Evolutionary conservation across 1,140 invertebrate genomes (phyloP).

Genomic region (Ips typographus): DNA sequence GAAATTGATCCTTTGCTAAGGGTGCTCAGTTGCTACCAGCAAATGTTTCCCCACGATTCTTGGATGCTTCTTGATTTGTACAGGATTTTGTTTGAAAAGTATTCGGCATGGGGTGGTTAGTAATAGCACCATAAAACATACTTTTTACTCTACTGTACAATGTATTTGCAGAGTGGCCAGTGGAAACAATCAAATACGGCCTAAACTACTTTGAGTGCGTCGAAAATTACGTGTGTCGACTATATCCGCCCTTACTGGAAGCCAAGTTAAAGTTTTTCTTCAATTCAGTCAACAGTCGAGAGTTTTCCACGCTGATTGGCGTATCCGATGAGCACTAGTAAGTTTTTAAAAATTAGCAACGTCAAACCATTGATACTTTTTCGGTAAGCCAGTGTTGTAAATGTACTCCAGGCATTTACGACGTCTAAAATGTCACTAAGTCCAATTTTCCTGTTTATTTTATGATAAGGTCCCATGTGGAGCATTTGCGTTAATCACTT

Average conservation of each 20-base stretch:
- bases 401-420: slow-evolving; percentile 57
- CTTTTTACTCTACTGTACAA: too few species aligned
- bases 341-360: slow-evolving; percentile 52
- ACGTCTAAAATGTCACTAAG: slow-evolving; percentile 26
- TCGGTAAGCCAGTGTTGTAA: slow-evolving; percentile 54
- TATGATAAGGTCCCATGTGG: too few species aligned
- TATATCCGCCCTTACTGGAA: slow-evolving; percentile 13
- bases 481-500: too few species aligned
- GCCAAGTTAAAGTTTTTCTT: not conserved
- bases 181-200: slow-evolving; percentile 22
- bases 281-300: not conserved
- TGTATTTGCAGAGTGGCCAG: slow-evolving; percentile 18
- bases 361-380: slow-evolving; percentile 63
- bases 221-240: slow-evolving; percentile 10
- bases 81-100: slow-evolving; percentile 19
- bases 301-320: not conserved
- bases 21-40: slow-evolving; percentile 7
- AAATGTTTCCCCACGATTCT: slow-evolving; percentile 18
- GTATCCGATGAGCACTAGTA: not conserved
- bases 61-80: slow-evolving; percentile 20
- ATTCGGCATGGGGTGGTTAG: slow-evolving; percentile 13
- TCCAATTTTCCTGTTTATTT: too few species aligned
- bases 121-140: not conserved
- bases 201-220: slow-evolving; percentile 14
- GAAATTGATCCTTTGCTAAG: not conserved